These are phyloP conservation scores for Calyptomena viridis DNA, from an alignment of 2,113 vertebrate species.

Conservation along the genomic window DNA sequence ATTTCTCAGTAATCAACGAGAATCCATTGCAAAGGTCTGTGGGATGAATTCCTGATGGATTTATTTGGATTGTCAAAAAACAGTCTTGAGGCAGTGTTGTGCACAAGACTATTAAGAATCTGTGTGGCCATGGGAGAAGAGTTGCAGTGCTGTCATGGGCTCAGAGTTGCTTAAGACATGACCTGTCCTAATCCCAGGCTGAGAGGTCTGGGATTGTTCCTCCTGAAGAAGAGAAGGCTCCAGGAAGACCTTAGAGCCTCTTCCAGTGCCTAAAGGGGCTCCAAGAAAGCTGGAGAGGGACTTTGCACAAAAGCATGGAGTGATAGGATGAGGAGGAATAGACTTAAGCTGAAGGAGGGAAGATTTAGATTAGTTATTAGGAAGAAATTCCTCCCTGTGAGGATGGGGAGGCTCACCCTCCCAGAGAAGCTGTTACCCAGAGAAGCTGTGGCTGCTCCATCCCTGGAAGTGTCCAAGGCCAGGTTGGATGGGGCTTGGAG, in stretches of 20 bases:
- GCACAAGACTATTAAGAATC: rapidly evolving
- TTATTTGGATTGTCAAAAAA: background rate
- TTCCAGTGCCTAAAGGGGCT: background rate
- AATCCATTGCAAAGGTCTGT: background rate
- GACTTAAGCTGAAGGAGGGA: background rate
- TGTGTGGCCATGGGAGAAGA: background rate
- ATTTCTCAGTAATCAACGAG: background rate
- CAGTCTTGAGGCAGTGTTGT: background rate
- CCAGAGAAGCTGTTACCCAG: no score
- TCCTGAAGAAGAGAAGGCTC: background rate
- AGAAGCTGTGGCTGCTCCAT: background rate
- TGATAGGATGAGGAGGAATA: rapidly evolving
- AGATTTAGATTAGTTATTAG: background rate
- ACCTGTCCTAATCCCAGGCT: background rate
- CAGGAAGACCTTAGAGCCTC: rapidly evolving
- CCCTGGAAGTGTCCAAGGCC: background rate
- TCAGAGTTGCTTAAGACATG: background rate
- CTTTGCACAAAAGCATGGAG: background rate
- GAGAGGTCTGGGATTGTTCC: no score
- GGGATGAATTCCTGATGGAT: background rate
- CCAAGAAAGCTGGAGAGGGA: background rate
- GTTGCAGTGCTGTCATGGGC: background rate
- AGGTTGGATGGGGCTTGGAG: rapidly evolving
- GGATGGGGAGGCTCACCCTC: no score
- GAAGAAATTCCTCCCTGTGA: background rate